A percentile compares a stretch with the other conserved stretches of the same genome.
Conservation (phyloP, 2,113 vertebrate species). For the Numida meleagris region DNA sequence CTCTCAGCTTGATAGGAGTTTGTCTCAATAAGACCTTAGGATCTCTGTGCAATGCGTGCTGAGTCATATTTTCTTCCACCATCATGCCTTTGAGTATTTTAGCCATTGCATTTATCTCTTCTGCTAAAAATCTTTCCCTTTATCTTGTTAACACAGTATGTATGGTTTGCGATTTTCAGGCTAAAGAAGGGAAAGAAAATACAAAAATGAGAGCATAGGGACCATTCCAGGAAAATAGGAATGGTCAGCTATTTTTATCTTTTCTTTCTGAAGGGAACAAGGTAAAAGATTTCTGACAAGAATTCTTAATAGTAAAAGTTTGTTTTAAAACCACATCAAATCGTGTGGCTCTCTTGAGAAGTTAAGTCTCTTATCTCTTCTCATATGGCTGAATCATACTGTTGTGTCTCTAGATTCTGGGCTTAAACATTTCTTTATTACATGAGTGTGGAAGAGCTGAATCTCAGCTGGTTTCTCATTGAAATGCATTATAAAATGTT, state of each 20-base stretch:
- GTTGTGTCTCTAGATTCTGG: constrained; percentile 4
- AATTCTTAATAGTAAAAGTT: constrained; percentile 41
- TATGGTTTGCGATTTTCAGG: neutral
- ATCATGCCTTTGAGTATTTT: constrained; percentile 17
- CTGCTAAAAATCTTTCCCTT: neutral
- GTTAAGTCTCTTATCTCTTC: neutral
- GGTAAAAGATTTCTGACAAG: constrained; percentile 15
- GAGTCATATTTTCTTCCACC: constrained; percentile 19
- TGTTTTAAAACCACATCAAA: constrained; percentile 1
- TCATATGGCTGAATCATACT: neutral
- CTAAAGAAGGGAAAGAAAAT: constrained; percentile 10
- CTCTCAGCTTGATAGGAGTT: neutral
- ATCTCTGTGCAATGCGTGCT: neutral
- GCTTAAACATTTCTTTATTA: constrained; percentile 35
- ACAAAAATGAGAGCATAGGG: constrained; percentile 13
- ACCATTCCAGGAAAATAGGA: constrained; percentile 30
- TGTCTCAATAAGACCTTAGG: neutral
- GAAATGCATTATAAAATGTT: constrained; percentile 35
- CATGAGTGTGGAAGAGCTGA: neutral
- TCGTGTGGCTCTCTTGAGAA: neutral
- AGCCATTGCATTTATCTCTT: constrained; percentile 22
- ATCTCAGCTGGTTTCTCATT: constrained; percentile 22
- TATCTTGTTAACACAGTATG: constrained; percentile 37
- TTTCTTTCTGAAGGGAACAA: constrained; percentile 17
- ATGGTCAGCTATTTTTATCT: constrained; percentile 40